These are phyloP conservation scores for Saguinus imperator DNA, from an alignment of 2,113 vertebrate genomes.

Conservation along the genomic window DNA sequence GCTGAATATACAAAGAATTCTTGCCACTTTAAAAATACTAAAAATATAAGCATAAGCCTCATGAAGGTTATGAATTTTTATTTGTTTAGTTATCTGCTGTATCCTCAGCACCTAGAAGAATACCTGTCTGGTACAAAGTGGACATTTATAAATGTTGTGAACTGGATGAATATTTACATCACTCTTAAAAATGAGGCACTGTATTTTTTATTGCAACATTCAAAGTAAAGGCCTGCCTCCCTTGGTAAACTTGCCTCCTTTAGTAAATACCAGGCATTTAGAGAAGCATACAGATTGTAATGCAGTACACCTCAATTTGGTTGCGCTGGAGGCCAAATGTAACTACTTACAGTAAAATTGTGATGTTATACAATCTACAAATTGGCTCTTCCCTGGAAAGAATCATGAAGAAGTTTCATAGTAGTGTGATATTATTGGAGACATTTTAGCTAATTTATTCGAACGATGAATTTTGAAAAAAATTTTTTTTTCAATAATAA, in stretches of 20 bases:
- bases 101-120: neutral
- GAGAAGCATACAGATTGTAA: neutral
- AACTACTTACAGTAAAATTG: neutral
- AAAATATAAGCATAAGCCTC: neutral
- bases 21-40: neutral
- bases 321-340: neutral
- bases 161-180: neutral
- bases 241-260: neutral
- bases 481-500: neutral
- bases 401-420: neutral
- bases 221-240: neutral
- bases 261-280: neutral
- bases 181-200: neutral
- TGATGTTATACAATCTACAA: too few species aligned
- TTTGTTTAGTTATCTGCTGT: neutral
- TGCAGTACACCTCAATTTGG: neutral
- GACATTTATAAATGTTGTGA: neutral
- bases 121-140: neutral
- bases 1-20: slow-evolving; percentile 17
- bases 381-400: neutral
- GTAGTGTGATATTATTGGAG: neutral
- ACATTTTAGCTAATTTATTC: neutral
- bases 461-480: neutral
- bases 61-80: neutral
- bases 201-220: neutral